These are phyloP conservation scores for Lochmaea crataegi DNA, from an alignment of 2,888 invertebrate genomes.

Conservation along the genomic window DNA sequence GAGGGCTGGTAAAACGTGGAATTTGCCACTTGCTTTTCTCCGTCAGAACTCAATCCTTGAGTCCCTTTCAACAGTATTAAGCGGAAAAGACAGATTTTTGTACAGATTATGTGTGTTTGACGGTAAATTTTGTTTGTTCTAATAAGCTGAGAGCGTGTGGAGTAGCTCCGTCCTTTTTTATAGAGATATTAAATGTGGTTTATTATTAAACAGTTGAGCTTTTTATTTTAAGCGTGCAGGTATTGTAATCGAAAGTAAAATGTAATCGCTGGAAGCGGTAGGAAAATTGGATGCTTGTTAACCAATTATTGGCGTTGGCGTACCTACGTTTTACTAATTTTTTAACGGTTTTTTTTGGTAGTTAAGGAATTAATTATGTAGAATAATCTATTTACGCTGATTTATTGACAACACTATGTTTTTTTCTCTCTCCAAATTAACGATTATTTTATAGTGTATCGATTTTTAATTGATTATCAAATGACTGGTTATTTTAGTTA, in stretches of 20 bases:
- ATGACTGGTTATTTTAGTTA: not conserved
- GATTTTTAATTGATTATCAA: not conserved
- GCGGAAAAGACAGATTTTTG: constrained; percentile 59
- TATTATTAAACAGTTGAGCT: constrained; percentile 27
- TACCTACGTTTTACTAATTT: too few relatives aligned
- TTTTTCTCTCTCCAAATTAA: not conserved
- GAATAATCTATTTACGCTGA: not conserved
- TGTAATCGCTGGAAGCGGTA: constrained; percentile 19
- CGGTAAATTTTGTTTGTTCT: constrained; percentile 49
- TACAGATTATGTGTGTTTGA: constrained; percentile 55
- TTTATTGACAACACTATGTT: not conserved
- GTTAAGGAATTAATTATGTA: not conserved
- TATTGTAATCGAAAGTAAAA: constrained; percentile 25
- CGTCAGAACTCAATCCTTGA: constrained; percentile 54
- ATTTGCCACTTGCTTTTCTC: constrained; percentile 50
- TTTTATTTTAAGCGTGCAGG: constrained; percentile 11
- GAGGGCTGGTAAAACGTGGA: constrained; percentile 54
- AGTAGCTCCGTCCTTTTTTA: constrained; percentile 30
- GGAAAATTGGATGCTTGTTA: constrained; percentile 16
- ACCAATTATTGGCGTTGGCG: not conserved
- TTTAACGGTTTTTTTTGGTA: too few relatives aligned
- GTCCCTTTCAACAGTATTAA: constrained; percentile 58
- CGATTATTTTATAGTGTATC: not conserved
- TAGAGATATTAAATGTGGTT: constrained; percentile 27
- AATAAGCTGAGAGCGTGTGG: constrained; percentile 42